Evolutionary conservation across 1,140 invertebrate genomes (phyloP).

Genomic region (Araneus ventricosus): DNA sequence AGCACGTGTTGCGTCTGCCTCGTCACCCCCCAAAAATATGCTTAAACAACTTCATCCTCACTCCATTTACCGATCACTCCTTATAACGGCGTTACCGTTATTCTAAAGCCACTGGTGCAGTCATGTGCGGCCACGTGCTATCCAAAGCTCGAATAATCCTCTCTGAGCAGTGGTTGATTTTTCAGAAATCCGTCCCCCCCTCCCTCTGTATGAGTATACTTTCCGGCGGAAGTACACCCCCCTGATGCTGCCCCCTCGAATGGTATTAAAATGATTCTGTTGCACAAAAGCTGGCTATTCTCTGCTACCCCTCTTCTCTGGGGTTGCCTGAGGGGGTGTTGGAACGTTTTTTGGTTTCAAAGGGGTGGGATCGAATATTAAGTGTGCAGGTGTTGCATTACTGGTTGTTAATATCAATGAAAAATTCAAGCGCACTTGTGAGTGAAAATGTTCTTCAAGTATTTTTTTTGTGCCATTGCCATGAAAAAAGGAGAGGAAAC

Average conservation of each 20-base stretch:
- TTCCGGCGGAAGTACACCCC: neutral
- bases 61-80: conserved; percentile 9
- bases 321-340: neutral
- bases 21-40: neutral
- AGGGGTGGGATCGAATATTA: conserved; percentile 20
- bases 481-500: too few relatives aligned
- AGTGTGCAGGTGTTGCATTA: neutral
- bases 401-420: neutral
- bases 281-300: neutral
- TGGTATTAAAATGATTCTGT: neutral
- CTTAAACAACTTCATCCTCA: neutral
- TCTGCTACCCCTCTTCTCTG: neutral
- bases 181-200: neutral
- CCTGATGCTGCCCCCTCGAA: neutral
- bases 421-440: neutral
- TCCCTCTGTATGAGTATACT: neutral
- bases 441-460: neutral
- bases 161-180: conserved; percentile 16
- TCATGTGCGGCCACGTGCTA: neutral
- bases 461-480: too few relatives aligned
- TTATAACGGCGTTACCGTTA: neutral
- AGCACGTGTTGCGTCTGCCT: neutral
- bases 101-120: neutral
- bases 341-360: conserved; percentile 22
- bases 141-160: conserved; percentile 24